Evolutionary conservation across 2,888 invertebrate species (phyloP).

Genomic region (Microctonus hyperodae): DNA sequence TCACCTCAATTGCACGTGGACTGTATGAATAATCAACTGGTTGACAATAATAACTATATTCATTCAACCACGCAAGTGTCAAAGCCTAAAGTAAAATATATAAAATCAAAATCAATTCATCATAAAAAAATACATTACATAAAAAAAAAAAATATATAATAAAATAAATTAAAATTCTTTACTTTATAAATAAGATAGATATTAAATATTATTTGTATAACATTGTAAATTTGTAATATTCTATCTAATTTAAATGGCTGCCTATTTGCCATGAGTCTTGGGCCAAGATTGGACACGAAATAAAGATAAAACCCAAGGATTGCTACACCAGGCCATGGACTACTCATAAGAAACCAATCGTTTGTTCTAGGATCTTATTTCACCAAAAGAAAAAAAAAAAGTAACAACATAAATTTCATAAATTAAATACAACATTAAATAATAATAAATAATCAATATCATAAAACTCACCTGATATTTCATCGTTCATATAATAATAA

Average conservation of each 20-base stretch:
- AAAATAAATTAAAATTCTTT: constrained; percentile 46
- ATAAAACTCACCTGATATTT: constrained; percentile 51
- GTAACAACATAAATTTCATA: background rate
- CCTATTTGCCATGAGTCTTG: constrained; percentile 74
- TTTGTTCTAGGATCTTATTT: constrained; percentile 70
- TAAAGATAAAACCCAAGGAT: constrained; percentile 71
- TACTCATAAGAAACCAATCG: constrained; percentile 71
- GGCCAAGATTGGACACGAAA: constrained; percentile 76
- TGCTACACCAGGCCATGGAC: constrained; percentile 70
- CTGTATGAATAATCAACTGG: constrained; percentile 73
- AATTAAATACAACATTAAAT: background rate
- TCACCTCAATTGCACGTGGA: constrained; percentile 68
- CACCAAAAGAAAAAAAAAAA: background rate
- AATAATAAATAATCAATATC: background rate
- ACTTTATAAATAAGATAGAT: constrained; percentile 67
- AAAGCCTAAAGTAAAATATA: constrained; percentile 46
- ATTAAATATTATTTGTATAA: constrained; percentile 71
- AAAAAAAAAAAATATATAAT: background rate
- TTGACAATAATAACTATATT: constrained; percentile 75
- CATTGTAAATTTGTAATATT: constrained; percentile 73
- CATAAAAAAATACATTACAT: too few relatives aligned
- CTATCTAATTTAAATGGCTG: constrained; percentile 71
- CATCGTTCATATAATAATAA: constrained; percentile 51
- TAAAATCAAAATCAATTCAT: background rate
- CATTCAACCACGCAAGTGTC: constrained; percentile 47